Evolutionary conservation across 2,113 vertebrate species (phyloP).

Genomic region (human (Homo sapiens)): DNA sequence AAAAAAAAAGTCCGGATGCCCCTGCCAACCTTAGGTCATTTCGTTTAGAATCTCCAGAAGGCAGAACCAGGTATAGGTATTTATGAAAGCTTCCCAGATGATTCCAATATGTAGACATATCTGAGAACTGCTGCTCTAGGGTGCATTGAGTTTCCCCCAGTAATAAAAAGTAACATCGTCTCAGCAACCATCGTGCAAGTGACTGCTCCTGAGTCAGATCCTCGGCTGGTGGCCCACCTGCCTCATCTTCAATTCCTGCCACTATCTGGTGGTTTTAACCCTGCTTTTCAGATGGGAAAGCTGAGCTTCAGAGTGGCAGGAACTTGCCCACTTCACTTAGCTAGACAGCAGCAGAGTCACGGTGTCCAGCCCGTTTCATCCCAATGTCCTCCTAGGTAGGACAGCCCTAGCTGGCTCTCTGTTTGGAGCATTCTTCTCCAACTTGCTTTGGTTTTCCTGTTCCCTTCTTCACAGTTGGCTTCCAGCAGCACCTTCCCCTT

Average conservation of each 20-base stretch:
- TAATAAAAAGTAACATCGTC: not conserved
- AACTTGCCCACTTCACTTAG: not conserved
- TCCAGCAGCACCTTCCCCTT: not conserved
- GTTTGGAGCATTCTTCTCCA: rapidly evolving
- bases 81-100: not conserved
- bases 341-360: not conserved
- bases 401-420: rapidly evolving
- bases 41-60: not conserved
- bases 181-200: not conserved
- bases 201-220: not conserved
- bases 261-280: not conserved
- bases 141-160: rapidly evolving
- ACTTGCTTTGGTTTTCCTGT: not conserved
- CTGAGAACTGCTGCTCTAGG: not conserved
- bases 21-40: not conserved
- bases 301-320: not conserved
- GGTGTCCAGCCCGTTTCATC: rapidly evolving
- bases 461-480: not conserved
- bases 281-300: not conserved
- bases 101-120: not conserved
- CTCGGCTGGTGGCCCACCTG: not conserved
- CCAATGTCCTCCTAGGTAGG: not conserved
- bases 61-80: not conserved
- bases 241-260: not conserved
- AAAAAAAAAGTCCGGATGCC: not conserved